Base-by-base conservation (phyloP, 2,797 vertebrate genomes). In the Cuculus canorus region DNA sequence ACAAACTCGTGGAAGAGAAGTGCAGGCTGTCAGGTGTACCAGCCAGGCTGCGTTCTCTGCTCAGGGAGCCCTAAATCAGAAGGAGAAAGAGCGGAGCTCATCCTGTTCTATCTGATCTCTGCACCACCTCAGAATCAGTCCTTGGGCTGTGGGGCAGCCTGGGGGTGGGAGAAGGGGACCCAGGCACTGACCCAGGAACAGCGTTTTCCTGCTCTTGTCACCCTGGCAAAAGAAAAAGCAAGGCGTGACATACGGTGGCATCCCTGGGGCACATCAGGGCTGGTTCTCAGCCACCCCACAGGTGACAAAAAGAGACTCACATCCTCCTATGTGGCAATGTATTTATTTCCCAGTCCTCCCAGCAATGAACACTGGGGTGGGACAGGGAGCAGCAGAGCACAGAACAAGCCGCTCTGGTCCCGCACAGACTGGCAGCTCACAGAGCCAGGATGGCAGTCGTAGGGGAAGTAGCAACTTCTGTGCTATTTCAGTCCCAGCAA, bases 401-500 rank as follows among this genome's bases (percentile, higher is more conserved):
- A 80, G 63, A 47, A 10, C 30, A 52, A 25, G 10, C 54, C 15
- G 5, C 8, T 22, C 53, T 19, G 5, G 15, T 37, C 79, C n/a
- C 5, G 2, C 12, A 47, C 59, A 80, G 84, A 23, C 56, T 70
- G 86, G 57, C 86, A 94, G 57, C 71, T n/a, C 2, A 0, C 48
- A 21, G 60, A 92, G 57, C 76, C 84, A 60, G 64, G 78, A 68
- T 66, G 71, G 78, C 88, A 94, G 86, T 48, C 4, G 24, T 72
- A 77, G 56, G 32, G 61, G 59, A 78, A 83, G 65, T 91, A 76
- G 87, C 72, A 90, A 59, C 87, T 72, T 81, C 5, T 7, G 21
- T 77, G 70, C 92, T 96, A 93, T 96, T 96, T 94, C 92, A 37
- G 80, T 92, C 89, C 48, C 47, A 79, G 80, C 54, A 69, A 68